Evolutionary conservation across 2,113 vertebrate genomes (phyloP).

Genomic region (Emydura subglobosa): DNA sequence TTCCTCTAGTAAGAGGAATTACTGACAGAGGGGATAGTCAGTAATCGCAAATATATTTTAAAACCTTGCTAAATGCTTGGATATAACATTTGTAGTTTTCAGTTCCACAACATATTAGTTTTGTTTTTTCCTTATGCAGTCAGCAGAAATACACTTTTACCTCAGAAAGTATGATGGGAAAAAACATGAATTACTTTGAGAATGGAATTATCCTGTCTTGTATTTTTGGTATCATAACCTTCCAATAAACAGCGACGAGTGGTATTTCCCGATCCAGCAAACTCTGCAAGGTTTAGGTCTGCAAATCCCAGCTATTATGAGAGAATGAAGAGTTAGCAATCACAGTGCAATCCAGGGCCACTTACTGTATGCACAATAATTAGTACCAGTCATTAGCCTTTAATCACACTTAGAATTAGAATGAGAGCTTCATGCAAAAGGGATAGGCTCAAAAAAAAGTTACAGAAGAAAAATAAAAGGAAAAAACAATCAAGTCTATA

Average conservation of each 20-base stretch:
- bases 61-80: neutral
- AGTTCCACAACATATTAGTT: neutral
- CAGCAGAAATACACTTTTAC: neutral
- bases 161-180: neutral
- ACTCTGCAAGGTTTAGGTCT: slow-evolving; percentile 96
- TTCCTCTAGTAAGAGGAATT: neutral
- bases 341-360: neutral
- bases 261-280: slow-evolving; percentile 94
- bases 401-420: neutral
- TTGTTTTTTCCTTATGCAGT: neutral
- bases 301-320: slow-evolving; percentile 94
- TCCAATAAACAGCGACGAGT: slow-evolving; percentile 93
- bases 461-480: neutral
- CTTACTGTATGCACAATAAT: neutral
- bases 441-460: neutral
- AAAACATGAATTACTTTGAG: slow-evolving; percentile 87
- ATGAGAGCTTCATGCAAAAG: neutral
- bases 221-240: slow-evolving; percentile 97
- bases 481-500: neutral
- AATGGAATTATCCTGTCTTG: slow-evolving; percentile 98
- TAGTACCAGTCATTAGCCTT: neutral
- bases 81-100: neutral
- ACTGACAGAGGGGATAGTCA: neutral
- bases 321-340: slow-evolving; percentile 35
- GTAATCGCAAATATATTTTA: neutral